Evolutionary conservation across 2,113 vertebrate species (phyloP).

Genomic region (Anhinga rufa): DNA sequence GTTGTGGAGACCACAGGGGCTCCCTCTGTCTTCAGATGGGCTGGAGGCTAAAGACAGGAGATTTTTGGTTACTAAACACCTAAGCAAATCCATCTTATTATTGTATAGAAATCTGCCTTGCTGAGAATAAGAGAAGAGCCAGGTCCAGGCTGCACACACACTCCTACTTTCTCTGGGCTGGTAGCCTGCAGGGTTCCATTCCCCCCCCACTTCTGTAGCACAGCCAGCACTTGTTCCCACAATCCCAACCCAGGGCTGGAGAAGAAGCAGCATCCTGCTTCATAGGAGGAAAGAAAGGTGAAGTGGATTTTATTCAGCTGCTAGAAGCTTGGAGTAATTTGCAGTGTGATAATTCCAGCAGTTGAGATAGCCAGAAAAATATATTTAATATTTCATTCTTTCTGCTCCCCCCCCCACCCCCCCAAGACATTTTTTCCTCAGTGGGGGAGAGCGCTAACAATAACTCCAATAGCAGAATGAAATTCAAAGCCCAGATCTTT

Average conservation of each 20-base stretch:
- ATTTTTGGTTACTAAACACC: neutral
- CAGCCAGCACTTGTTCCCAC: neutral
- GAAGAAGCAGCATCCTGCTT: neutral
- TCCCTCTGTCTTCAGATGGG: neutral
- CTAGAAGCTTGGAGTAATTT: slow-evolving; percentile 9
- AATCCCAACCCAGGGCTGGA: neutral
- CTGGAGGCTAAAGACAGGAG: neutral
- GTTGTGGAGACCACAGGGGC: too few species aligned
- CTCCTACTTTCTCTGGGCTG: neutral
- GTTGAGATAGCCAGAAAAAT: neutral
- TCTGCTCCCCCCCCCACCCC: too few species aligned
- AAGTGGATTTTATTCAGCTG: neutral
- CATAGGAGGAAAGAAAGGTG: neutral
- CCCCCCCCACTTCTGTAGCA: neutral
- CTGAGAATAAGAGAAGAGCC: neutral
- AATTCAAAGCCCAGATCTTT: slow-evolving; percentile 37
- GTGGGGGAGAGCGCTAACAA: neutral
- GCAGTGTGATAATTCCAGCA: neutral
- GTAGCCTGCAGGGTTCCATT: neutral
- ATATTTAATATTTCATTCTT: slow-evolving; percentile 1
- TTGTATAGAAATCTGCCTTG: neutral
- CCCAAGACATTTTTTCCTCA: neutral
- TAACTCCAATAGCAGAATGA: slow-evolving; percentile 15
- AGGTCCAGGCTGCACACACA: neutral
- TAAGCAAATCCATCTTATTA: neutral